Evolutionary conservation across 2,113 vertebrate genomes (phyloP), one percentile per base, ranked within the genome.

Genomic region (Xenopus laevis): DNA sequence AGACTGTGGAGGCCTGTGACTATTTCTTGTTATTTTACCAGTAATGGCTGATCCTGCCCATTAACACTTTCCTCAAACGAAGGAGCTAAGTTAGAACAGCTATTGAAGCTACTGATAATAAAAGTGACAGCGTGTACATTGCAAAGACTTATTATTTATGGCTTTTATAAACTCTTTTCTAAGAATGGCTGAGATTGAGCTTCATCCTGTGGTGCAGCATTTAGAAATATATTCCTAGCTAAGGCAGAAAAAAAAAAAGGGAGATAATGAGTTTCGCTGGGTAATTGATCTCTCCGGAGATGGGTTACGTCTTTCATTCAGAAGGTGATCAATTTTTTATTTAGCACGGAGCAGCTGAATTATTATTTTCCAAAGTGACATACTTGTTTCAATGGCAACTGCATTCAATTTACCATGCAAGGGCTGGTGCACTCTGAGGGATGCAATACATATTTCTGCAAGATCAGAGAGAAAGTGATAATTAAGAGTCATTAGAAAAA

Each of bases 191-290:
- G 53, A 68, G 18, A 40, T 33, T 20, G 44, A 74, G 53, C 16
- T 17, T 68, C 52, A 66, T 66, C 52, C 16, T 65, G 27, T 66
- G 33, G 47, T 68, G 44, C 18, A 50, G 44, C 57, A 67, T 67
- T 59, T 64, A 67, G 64, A 40, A 50, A 40, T 60, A n/a, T 55
- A 45, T 67, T 61, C 72, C 64, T 67, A 9, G 72, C 66, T 47
- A 33, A 17, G 46, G 55, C 21, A 47, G 55, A n/a, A 30, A 68
- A 27, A 68, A 27, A 27, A 21, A 68, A 21, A 68, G 66, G 59
- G 72, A 67, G 72, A 74, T 68, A 74, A 74, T 67, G 55, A 74
- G 52, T 67, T 74, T 74, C 12, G 57, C 64, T 74, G 72, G 53
- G 57, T 68, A 74, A 74, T 74, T 75, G 72, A 75, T 62, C 72